Evolutionary conservation across 2,797 vertebrate genomes (phyloP).

Genomic region (Peromyscus melanophrys): DNA sequence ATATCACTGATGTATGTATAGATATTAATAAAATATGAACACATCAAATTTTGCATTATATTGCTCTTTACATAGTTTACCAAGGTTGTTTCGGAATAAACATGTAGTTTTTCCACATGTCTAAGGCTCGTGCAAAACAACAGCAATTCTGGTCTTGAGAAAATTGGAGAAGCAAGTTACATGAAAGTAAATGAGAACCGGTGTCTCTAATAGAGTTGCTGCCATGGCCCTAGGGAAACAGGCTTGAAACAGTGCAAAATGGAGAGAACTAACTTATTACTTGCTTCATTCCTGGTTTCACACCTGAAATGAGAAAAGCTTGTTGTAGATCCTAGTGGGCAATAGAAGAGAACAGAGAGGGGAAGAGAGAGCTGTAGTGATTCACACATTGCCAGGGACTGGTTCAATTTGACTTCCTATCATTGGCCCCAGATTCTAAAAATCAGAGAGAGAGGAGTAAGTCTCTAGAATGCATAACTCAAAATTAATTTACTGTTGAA

Average conservation of each 20-base stretch:
- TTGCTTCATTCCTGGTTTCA: background rate
- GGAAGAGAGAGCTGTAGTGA: background rate
- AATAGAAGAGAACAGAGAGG: background rate
- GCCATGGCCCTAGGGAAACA: background rate
- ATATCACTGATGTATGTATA: background rate
- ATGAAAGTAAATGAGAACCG: background rate
- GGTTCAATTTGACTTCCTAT: background rate
- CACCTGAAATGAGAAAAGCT: background rate
- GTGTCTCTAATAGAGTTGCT: background rate
- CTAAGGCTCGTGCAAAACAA: background rate
- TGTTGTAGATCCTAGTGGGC: background rate
- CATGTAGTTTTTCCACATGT: background rate
- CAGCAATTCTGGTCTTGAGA: background rate
- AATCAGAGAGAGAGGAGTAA: background rate
- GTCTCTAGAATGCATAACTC: background rate
- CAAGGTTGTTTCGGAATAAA: background rate
- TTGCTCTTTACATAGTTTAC: background rate
- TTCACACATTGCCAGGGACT: background rate
- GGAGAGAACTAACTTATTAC: background rate
- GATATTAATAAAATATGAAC: background rate
- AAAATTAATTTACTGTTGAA: background rate
- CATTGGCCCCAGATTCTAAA: background rate
- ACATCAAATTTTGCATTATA: background rate
- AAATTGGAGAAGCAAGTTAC: background rate
- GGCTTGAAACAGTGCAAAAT: background rate